Evolutionary conservation across 2,888 invertebrate species (phyloP).

Genomic region (Athalia circularis): DNA sequence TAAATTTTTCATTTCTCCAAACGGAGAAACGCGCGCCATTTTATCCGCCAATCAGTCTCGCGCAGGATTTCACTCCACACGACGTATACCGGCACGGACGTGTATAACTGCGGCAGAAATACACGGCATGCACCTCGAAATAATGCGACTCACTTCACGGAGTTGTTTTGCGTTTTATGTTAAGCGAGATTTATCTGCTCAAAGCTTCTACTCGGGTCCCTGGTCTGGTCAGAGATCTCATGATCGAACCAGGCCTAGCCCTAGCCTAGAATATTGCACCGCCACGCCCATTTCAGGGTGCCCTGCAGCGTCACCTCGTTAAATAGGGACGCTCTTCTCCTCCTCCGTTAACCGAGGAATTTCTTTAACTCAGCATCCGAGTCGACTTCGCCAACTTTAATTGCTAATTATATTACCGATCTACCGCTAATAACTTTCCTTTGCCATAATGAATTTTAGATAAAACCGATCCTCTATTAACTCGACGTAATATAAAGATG

Average conservation of each 20-base stretch:
- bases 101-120: too few species aligned
- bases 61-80: conserved; percentile 10
- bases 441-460: conserved; percentile 24
- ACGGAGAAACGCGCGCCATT: conserved; percentile 26
- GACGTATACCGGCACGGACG: neutral
- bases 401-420: conserved; percentile 43
- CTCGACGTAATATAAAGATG: neutral
- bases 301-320: conserved; percentile 43
- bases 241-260: conserved; percentile 15
- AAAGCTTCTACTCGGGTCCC: neutral
- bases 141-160: neutral
- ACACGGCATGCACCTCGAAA: too few species aligned
- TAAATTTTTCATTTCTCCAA: conserved; percentile 13
- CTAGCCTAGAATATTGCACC: conserved; percentile 37
- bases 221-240: conserved; percentile 2
- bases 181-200: conserved; percentile 19
- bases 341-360: conserved; percentile 3
- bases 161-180: neutral
- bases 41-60: conserved; percentile 22
- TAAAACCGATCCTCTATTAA: neutral
- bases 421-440: conserved; percentile 41
- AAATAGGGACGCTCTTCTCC: conserved; percentile 25
- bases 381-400: conserved; percentile 43
- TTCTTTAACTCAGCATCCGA: neutral
- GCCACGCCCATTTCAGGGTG: conserved; percentile 37